Conservation (phyloP, 2,888 invertebrate species). For the Rhingia rostrata region DNA sequence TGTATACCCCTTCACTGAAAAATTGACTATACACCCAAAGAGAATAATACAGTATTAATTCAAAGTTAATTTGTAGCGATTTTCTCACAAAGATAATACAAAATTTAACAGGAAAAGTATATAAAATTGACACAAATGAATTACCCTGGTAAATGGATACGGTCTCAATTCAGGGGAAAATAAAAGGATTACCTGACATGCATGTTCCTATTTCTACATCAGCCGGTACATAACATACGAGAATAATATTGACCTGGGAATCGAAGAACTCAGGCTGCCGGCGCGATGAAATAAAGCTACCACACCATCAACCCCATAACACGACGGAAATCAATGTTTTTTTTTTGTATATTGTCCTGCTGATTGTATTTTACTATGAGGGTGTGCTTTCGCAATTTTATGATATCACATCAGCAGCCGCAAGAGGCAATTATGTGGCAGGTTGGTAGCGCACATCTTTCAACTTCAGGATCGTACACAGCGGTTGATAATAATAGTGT, state of each 20-base stretch:
- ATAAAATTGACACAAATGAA: conserved; percentile 31
- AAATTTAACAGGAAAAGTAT: background rate
- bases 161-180: background rate
- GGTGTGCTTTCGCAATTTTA: conserved; percentile 37
- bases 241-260: conserved; percentile 4
- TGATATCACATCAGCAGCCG: conserved; percentile 43
- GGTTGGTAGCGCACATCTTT: conserved; percentile 38
- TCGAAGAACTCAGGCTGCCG: background rate
- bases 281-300: conserved; percentile 9
- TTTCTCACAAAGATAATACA: conserved; percentile 2
- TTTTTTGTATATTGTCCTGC: conserved; percentile 26
- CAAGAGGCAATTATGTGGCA: conserved; percentile 48
- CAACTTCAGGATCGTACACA: conserved; percentile 45
- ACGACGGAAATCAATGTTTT: conserved; percentile 26
- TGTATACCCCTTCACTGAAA: background rate
- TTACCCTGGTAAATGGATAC: conserved; percentile 6
- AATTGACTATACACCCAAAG: background rate
- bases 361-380: conserved; percentile 13
- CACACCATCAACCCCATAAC: conserved; percentile 10
- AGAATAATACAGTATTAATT: conserved; percentile 40
- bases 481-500: conserved; percentile 27
- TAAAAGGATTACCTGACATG: background rate
- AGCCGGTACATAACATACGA: background rate
- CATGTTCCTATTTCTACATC: background rate
- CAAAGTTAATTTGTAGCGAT: conserved; percentile 41